These are phyloP conservation scores for Cinclus cinclus DNA, from an alignment of 2,113 vertebrate species.

Conservation along the genomic window DNA sequence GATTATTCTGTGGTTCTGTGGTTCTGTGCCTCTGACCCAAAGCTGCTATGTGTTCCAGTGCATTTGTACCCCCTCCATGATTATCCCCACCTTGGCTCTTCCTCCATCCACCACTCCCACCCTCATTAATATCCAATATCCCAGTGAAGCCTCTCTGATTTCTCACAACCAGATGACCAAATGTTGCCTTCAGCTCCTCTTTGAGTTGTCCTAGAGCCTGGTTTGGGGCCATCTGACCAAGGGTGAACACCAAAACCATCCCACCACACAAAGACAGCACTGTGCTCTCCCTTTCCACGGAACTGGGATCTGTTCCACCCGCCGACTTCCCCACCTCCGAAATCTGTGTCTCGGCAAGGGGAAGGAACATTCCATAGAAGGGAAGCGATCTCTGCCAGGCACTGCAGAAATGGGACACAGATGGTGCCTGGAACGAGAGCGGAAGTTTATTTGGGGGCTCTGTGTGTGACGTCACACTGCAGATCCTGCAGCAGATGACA, in stretches of 20 bases:
- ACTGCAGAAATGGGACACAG: constrained; percentile 52
- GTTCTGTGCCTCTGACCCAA: neutral
- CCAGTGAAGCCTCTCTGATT: fast-evolving
- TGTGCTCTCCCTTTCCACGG: neutral
- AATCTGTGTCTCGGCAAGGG: neutral
- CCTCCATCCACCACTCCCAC: neutral
- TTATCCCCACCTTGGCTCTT: fast-evolving
- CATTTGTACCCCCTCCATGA: neutral
- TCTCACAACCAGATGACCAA: neutral
- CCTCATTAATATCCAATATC: too few relatives aligned
- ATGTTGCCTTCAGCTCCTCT: neutral
- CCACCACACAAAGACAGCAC: neutral
- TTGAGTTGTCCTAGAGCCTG: neutral
- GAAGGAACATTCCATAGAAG: constrained; percentile 59
- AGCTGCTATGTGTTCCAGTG: fast-evolving
- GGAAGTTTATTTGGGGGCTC: constrained; percentile 62
- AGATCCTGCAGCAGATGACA: constrained; percentile 28
- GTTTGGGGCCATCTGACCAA: neutral
- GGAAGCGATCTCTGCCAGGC: constrained; percentile 7
- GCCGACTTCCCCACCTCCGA: neutral
- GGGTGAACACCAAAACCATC: neutral
- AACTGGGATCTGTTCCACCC: neutral
- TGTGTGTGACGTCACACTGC: neutral
- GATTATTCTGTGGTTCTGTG: neutral
- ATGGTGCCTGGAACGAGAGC: constrained; percentile 45